These are phyloP conservation scores for Eupithecia dodoneata DNA, from an alignment of 2,888 invertebrate genomes.

Conservation along the genomic window DNA sequence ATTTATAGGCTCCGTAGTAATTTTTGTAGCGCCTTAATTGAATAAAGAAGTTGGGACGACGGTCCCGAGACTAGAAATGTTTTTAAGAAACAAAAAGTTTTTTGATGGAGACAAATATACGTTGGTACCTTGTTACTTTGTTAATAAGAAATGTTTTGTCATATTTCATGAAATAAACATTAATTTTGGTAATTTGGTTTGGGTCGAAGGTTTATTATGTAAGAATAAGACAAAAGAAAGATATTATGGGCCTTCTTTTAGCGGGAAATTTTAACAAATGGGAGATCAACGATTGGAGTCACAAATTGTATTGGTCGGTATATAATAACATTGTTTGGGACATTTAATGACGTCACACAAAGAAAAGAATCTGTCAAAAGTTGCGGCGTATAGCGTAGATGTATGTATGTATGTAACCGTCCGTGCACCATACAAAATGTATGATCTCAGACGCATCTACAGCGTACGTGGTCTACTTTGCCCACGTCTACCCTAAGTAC, in stretches of 20 bases:
- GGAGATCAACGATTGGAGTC: no score
- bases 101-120: slow-evolving; percentile 3
- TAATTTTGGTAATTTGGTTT: neutral
- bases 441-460: neutral
- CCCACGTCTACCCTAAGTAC: neutral
- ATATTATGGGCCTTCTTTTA: no score
- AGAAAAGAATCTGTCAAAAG: neutral
- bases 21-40: slow-evolving; percentile 71
- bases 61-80: slow-evolving; percentile 28
- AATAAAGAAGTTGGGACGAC: slow-evolving; percentile 64
- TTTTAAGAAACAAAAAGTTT: slow-evolving; percentile 10
- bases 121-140: neutral
- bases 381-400: neutral
- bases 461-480: neutral
- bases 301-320: no score
- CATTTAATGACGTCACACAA: neutral
- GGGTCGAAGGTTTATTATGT: no score
- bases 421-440: neutral
- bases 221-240: no score
- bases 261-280: no score
- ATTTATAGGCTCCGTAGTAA: slow-evolving; percentile 68
- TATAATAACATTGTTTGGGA: no score
- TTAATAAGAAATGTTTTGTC: neutral
- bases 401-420: neutral
- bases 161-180: slow-evolving; percentile 1